Conservation (phyloP, 2,797 vertebrate genomes). For the Neosilurus mollespiculum region DNA sequence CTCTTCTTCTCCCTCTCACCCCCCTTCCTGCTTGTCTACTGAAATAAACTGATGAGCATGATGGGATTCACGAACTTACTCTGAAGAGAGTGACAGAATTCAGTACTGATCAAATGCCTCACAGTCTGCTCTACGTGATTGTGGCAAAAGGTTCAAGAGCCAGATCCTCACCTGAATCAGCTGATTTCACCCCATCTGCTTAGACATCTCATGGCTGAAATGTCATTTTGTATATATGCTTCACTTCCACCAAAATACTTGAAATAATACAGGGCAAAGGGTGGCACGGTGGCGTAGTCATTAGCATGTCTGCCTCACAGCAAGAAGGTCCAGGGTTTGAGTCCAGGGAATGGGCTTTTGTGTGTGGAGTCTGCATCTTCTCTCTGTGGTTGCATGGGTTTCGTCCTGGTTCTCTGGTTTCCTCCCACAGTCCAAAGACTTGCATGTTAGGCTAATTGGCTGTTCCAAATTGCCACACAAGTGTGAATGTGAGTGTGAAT, state of each 20-base stretch:
- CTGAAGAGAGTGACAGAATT: conserved; percentile 2
- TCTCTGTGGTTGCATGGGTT: too few species aligned
- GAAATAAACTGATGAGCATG: background rate
- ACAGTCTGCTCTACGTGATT: background rate
- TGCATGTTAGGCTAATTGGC: too few species aligned
- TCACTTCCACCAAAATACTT: background rate
- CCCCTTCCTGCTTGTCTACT: background rate
- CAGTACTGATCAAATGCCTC: conserved; percentile 2
- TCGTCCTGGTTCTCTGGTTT: too few species aligned
- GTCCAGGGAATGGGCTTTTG: too few species aligned
- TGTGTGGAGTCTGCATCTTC: too few species aligned
- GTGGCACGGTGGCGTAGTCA: too few species aligned
- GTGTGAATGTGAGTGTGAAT: too few species aligned
- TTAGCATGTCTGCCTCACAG: too few species aligned
- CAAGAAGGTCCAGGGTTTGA: too few species aligned
- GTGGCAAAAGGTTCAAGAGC: conserved; percentile 17
- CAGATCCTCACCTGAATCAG: conserved; percentile 11
- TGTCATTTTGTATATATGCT: background rate
- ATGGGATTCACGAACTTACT: background rate
- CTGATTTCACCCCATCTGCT: conserved; percentile 14
- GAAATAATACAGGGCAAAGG: background rate
- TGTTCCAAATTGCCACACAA: too few species aligned
- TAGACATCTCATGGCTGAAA: background rate
- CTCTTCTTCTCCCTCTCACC: background rate
- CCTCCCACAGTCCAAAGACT: too few species aligned